Conservation (phyloP, 1,140 invertebrate species). For the Bombyx mori region ASM3026992v2 NC_085132.1:10239001-10239500, state of each 20-base stretch:
- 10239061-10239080: too few species aligned
- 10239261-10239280: conserved; percentile 73
- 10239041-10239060: too few species aligned
- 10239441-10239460: too few species aligned
- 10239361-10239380: conserved; percentile 77
- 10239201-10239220: conserved; percentile 88
- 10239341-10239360: conserved; percentile 70
- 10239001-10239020: too few species aligned
- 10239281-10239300: conserved; percentile 85
- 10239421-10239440: too few species aligned
- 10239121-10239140: conserved; percentile 88
- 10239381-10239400: conserved; percentile 79
- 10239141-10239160: conserved; percentile 84
- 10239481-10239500: too few species aligned
- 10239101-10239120: conserved; percentile 75
- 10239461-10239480: too few species aligned
- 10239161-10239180: conserved; percentile 66
- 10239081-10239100: background rate
- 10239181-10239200: conserved; percentile 71
- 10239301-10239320: conserved; percentile 87
- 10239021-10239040: too few species aligned
- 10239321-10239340: conserved; percentile 60
- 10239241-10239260: conserved; percentile 81
- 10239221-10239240: conserved; percentile 77
- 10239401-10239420: background rate